These are phyloP conservation scores for Hippocampus zosterae DNA, from an alignment of 2,113 vertebrate species.

Conservation along the genomic window DNA sequence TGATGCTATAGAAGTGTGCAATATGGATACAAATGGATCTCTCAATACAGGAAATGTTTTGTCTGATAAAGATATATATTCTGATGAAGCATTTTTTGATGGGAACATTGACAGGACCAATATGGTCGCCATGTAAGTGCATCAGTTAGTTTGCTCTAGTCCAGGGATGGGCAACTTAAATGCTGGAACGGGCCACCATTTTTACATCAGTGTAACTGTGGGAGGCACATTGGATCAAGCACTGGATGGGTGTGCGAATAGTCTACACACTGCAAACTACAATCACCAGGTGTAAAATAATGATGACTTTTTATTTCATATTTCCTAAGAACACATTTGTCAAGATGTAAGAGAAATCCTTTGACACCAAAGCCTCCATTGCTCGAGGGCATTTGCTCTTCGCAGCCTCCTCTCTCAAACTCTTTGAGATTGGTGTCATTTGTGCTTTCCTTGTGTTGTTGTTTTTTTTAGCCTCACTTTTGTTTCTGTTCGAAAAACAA, in stretches of 20 bases:
- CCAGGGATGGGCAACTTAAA: too few relatives aligned
- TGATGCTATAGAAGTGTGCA: neutral
- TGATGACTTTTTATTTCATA: neutral
- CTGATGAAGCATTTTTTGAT: too few relatives aligned
- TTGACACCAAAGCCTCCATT: slow-evolving; percentile 7
- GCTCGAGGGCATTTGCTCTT: slow-evolving; percentile 7
- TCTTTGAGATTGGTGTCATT: slow-evolving; percentile 24
- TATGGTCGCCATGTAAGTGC: too few relatives aligned
- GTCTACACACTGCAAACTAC: neutral
- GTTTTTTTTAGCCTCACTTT: slow-evolving; percentile 19
- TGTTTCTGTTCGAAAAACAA: slow-evolving; percentile 20
- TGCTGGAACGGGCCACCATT: too few relatives aligned
- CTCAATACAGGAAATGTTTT: too few relatives aligned
- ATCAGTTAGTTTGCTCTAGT: too few relatives aligned
- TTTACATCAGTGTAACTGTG: too few relatives aligned
- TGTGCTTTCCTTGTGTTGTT: slow-evolving; percentile 33
- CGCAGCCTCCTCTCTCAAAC: slow-evolving; percentile 14
- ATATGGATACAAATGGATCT: too few relatives aligned
- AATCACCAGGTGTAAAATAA: neutral
- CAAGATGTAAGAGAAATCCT: slow-evolving; percentile 14
- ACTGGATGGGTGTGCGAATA: too few relatives aligned
- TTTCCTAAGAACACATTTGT: neutral
- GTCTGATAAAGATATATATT: too few relatives aligned
- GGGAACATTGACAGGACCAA: too few relatives aligned
- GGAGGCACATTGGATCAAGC: too few relatives aligned